Conservation (phyloP, 2,113 vertebrate species). For the Odontesthes bonariensis region DNA sequence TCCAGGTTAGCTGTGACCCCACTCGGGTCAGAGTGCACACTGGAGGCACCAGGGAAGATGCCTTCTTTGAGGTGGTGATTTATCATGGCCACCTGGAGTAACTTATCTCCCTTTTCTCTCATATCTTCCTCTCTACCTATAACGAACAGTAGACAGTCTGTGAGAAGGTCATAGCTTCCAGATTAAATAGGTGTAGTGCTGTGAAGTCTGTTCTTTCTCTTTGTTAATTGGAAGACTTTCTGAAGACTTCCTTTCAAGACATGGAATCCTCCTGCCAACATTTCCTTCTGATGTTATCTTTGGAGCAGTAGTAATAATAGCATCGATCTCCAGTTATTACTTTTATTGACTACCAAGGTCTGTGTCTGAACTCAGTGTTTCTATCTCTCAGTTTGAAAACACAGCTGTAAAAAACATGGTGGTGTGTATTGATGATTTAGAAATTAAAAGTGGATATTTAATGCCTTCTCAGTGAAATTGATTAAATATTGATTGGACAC, state of each 20-base stretch:
- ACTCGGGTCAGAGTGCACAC: constrained; percentile 65
- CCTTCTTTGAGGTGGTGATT: constrained; percentile 76
- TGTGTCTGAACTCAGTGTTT: too few relatives aligned
- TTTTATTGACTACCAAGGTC: neutral
- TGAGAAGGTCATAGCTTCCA: constrained; percentile 37
- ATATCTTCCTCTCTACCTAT: constrained; percentile 27
- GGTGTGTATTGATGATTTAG: too few relatives aligned
- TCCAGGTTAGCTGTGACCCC: constrained; percentile 67
- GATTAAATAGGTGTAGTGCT: constrained; percentile 31
- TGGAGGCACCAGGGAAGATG: constrained; percentile 66
- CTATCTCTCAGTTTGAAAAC: neutral
- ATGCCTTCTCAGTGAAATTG: too few relatives aligned
- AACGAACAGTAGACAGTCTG: constrained; percentile 23
- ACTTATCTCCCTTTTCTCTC: constrained; percentile 54
- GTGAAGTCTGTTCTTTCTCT: constrained; percentile 10
- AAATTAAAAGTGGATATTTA: too few relatives aligned
- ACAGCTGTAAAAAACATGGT: neutral
- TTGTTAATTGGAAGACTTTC: constrained; percentile 28
- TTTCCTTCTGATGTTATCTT: neutral
- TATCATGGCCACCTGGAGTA: constrained; percentile 79
- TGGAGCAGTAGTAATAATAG: neutral
- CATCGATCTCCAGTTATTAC: constrained; percentile 20
- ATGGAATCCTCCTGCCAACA: constrained; percentile 10
- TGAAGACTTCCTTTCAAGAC: neutral
- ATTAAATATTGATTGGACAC: too few relatives aligned